phyloP scores from a whole-genome alignment of 2,888 invertebrate genomes.

The Agrochola litura region DNA sequence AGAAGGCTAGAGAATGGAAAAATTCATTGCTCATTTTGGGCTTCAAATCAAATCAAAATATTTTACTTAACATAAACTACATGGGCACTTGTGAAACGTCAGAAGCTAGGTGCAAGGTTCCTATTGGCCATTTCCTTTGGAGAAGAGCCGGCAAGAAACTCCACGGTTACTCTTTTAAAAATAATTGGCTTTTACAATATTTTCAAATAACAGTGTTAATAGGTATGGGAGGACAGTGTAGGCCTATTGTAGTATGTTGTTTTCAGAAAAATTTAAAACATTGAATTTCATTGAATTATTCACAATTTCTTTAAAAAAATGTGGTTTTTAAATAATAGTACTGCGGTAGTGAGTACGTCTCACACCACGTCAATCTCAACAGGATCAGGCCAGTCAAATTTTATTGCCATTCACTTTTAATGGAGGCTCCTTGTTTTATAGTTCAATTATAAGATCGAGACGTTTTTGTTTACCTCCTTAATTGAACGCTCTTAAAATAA shows the following conservation, averaged over 20 bases:
- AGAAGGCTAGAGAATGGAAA: background rate
- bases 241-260: background rate
- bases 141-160: too few species aligned
- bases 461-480: constrained; percentile 59
- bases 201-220: too few species aligned
- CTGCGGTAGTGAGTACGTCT: constrained; percentile 31
- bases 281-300: background rate
- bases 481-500: constrained; percentile 46
- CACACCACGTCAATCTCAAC: constrained; percentile 72
- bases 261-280: background rate
- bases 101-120: too few species aligned
- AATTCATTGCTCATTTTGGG: background rate
- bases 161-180: too few species aligned
- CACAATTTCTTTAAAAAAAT: background rate
- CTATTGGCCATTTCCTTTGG: too few species aligned
- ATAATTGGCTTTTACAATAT: too few species aligned
- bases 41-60: too few species aligned
- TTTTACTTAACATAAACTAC: too few species aligned
- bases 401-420: constrained; percentile 83
- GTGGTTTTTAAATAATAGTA: constrained; percentile 49
- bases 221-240: too few species aligned
- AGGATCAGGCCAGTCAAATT: constrained; percentile 77
- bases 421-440: constrained; percentile 80
- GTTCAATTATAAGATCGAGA: constrained; percentile 79
- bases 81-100: too few species aligned